These are phyloP conservation scores for Drosophila saltans DNA, from an alignment of 1,140 invertebrate genomes.

Conservation along the genomic window DNA sequence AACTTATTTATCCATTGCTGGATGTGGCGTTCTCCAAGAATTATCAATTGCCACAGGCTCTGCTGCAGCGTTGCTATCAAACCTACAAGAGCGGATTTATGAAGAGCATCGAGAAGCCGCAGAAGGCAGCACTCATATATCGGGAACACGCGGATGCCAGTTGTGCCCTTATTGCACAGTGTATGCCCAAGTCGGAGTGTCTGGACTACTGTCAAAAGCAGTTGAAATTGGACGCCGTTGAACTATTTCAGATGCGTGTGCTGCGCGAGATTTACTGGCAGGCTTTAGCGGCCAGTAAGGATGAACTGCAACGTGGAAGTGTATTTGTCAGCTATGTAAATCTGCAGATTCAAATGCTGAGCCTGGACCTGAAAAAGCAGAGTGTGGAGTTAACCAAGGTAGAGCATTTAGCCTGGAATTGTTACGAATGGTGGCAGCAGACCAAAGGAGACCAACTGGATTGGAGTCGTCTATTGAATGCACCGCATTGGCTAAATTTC, in stretches of 20 bases:
- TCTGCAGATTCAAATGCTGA: constrained; percentile 85
- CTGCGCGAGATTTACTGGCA: constrained; percentile 85
- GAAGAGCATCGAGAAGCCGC: constrained; percentile 86
- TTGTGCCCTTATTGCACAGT: constrained; percentile 84
- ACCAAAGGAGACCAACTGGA: constrained; percentile 34
- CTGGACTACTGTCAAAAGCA: constrained; percentile 84
- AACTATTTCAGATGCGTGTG: constrained; percentile 85
- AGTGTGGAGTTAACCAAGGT: constrained; percentile 59
- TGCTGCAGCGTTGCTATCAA: constrained; percentile 84
- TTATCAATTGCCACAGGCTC: constrained; percentile 76
- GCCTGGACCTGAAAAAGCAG: constrained; percentile 85
- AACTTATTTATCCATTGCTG: constrained; percentile 85
- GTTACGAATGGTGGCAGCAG: constrained; percentile 78
- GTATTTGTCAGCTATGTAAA: constrained; percentile 85
- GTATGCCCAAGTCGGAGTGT: constrained; percentile 85
- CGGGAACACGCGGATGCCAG: constrained; percentile 84
- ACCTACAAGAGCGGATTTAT: constrained; percentile 85
- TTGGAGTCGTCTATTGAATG: constrained; percentile 83
- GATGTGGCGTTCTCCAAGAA: constrained; percentile 83
- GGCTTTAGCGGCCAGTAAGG: constrained; percentile 59
- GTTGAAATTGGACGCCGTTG: constrained; percentile 85
- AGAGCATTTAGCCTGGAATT: constrained; percentile 56
- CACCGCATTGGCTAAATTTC: constrained; percentile 87
- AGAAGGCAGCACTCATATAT: constrained; percentile 87
- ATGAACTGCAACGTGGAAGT: constrained; percentile 78